Base-by-base conservation (phyloP, 2,113 vertebrate species). In the Lanius collurio region DNA sequence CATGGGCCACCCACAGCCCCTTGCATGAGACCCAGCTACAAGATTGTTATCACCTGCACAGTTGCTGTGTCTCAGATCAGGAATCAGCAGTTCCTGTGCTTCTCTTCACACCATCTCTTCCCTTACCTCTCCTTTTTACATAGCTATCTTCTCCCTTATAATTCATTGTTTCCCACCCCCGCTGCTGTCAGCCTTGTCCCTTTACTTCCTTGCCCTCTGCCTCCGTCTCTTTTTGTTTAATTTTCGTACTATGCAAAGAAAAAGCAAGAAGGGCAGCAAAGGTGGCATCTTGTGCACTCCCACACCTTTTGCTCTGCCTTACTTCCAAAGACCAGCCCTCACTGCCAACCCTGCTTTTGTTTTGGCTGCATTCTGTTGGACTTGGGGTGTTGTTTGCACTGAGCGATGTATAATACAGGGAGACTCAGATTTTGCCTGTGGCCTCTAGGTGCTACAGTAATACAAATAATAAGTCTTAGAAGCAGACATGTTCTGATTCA, bases 391-490 rank as follows among this genome's bases (percentile, higher is more conserved):
- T 35, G 15, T 30, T 63, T 91, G 39, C 70, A 41, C 71, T n/a
- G 31, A 73, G 56, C 44, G 57, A 10, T 37, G 9, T 15, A 8
- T 26, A 81, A 30, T 47, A 44, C 31, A 19, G 14, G 22, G 57
- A 84, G 78, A 67, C 75, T 89, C 53, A 69, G 37, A 59, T 90
- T 88, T 94, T 96, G 76, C 59, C 60, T 76, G 57, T 90, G 92
- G 83, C 92, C 94, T 95, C 74, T 94, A 94, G 94, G 83, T 94
- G 87, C 73, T 94, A 95, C 83, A 94, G 87, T 95, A 93, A 90
- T 70, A 95, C 75, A 95, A 96, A 94, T 75, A 95, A 93, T 93
- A 83, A 79, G 8, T 60, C 59, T 74, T 23, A 37, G 73, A 70
- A 49, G 20, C 60, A 94, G 86, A 59, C 13, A 2, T 39, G 39